A percentile compares a stretch with the other conserved stretches of the same genome.
These are phyloP conservation scores for Xenentodon cancila DNA, from an alignment of 2,797 vertebrate species.

Conservation along the genomic window DNA sequence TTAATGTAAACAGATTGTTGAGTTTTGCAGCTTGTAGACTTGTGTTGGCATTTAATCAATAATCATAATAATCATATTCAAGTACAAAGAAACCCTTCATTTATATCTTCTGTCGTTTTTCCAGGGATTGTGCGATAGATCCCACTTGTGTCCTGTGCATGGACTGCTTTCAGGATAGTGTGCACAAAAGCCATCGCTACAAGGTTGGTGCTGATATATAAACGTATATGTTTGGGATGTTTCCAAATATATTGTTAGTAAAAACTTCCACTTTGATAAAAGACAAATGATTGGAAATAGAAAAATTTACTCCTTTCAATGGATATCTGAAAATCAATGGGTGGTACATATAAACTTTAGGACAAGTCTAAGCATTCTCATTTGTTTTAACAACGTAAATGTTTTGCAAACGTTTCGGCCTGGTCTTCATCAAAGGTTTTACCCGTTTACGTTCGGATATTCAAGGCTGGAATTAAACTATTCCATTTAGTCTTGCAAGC, in stretches of 20 bases:
- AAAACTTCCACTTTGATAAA: no score
- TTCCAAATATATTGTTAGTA: background rate
- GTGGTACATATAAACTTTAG: no score
- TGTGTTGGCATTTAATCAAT: background rate
- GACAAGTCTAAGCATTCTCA: no score
- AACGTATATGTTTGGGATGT: background rate
- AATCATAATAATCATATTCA: no score
- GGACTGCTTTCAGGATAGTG: constrained; percentile 97
- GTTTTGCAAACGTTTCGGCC: background rate
- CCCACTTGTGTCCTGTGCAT: constrained; percentile 98
- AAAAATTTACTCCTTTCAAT: no score
- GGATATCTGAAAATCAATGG: no score
- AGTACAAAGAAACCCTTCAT: background rate
- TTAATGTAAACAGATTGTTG: background rate
- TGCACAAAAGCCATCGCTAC: constrained; percentile 97
- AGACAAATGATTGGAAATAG: no score
- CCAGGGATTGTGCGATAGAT: constrained; percentile 98
- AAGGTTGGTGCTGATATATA: constrained; percentile 83
- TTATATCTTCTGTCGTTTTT: constrained; percentile 54
- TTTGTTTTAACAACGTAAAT: no score
- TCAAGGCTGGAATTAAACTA: no score
- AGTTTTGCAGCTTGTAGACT: background rate
- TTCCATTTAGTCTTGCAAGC: no score
- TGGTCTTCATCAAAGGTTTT: background rate
- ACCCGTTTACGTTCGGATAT: no score